A percentile compares a stretch with the other conserved stretches of the same genome.
Evolutionary conservation across 2,113 vertebrate genomes (phyloP).

Genomic region (Phyllopteryx taeniolatus): DNA sequence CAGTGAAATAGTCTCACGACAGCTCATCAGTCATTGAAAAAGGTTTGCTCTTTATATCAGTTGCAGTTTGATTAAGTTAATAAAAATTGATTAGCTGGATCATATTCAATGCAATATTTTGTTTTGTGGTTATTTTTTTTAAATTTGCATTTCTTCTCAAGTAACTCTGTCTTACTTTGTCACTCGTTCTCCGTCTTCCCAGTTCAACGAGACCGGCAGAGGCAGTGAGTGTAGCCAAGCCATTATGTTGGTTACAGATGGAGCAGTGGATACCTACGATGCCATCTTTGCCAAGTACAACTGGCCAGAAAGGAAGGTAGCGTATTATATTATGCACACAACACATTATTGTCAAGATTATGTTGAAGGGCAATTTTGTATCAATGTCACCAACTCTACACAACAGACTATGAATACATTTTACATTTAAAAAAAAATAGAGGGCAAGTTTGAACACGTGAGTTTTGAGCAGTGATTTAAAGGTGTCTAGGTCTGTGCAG

Average conservation of each 20-base stretch:
- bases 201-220: conserved; percentile 96
- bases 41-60: neutral
- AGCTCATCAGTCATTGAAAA: neutral
- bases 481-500: too few relatives aligned
- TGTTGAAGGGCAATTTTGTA: neutral
- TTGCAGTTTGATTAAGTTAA: neutral
- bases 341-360: conserved; percentile 27
- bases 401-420: neutral
- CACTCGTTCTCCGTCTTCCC: conserved; percentile 21
- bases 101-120: neutral
- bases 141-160: neutral
- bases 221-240: conserved; percentile 97
- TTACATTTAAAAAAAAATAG: neutral
- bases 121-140: neutral
- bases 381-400: conserved; percentile 1
- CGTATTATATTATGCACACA: conserved; percentile 28
- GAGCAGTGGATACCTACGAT: conserved; percentile 95
- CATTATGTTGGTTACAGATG: conserved; percentile 97
- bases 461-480: too few relatives aligned
- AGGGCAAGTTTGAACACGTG: too few relatives aligned
- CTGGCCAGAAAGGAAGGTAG: conserved; percentile 97
- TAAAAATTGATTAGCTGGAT: neutral
- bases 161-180: neutral
- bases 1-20: neutral
- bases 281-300: conserved; percentile 94